Percentiles rank a stretch among this genome's conserved stretches.
phyloP scores from a whole-genome alignment of 2,888 invertebrate genomes.

The Pyrocoelia pectoralis region DNA sequence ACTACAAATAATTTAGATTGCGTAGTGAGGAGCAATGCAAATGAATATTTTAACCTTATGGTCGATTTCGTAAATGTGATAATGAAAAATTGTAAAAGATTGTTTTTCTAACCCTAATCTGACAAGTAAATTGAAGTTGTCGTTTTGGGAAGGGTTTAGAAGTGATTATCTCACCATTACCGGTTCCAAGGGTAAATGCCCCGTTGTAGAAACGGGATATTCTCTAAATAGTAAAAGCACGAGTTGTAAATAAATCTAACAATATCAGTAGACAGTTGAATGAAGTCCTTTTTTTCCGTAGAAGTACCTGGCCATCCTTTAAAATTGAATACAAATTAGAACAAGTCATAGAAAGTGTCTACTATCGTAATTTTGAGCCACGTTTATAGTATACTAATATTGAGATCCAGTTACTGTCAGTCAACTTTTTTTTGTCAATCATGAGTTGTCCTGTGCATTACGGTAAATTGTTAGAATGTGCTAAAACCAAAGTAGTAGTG shows the following conservation, averaged over 20 bases:
- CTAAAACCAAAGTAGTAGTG: not conserved
- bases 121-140: not conserved
- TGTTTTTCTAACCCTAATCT: not conserved
- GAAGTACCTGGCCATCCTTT: not conserved
- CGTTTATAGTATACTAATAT: too few relatives aligned
- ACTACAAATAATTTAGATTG: too few relatives aligned
- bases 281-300: not conserved
- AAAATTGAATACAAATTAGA: not conserved
- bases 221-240: not conserved
- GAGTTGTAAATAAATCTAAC: slow-evolving; percentile 6
- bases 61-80: too few relatives aligned
- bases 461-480: not conserved
- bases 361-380: too few relatives aligned
- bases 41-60: too few relatives aligned
- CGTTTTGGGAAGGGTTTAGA: slow-evolving; percentile 8
- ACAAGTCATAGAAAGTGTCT: too few relatives aligned
- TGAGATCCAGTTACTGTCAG: too few relatives aligned
- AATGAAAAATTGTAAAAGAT: too few relatives aligned
- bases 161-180: slow-evolving; percentile 1
- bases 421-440: not conserved
- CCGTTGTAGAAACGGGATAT: slow-evolving; percentile 12
- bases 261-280: slow-evolving; percentile 8
- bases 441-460: not conserved
- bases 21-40: too few relatives aligned
- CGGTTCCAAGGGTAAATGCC: slow-evolving; percentile 9